Base-by-base conservation (phyloP, 2,888 invertebrate species). In the Leucoma salicis region DNA sequence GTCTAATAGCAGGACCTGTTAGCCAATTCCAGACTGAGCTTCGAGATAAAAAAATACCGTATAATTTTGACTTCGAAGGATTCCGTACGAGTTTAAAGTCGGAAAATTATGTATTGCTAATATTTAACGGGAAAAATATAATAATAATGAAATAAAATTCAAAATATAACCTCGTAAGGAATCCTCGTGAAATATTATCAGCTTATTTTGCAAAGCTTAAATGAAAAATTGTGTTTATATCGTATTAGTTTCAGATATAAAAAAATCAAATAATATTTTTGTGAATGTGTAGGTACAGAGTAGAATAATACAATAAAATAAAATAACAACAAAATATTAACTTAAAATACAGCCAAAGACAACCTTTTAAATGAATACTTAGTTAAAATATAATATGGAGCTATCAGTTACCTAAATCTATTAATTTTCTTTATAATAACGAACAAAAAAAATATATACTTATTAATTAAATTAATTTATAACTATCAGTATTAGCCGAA, bases 1-100 rank as follows among this genome's bases (percentile, higher is more conserved):
- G 73, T 89, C 89, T 86, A 89, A 88, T 73, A 89, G 79, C 81
- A 89, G 87, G 79, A 89, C 89, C 88, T 88, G 89, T 79, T 69
- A 83, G 81, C 86, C 87, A 89, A 88, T 85, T 68, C 57, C 62
- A 69, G 54, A 69, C 70, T 78, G 63, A 74, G 67, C 60, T 53
- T 64, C 49, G 40, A 48, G 11, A 46, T 28, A 46, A 40, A 35
- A 34, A 13, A 13, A 1, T n/a, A n/a, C 12, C 25, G 25, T 13
- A 11, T 40, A 34, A 33, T 40, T 40, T 40, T 15, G 24, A 4
- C 24, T 18, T 25, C 8, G 27, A 29, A 32, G 32, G 35, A 36
- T 33, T 13, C 15, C 43, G 31, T 35, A 16, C 33, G 18, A 43
- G 18, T 21, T 42, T 12, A n/a, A 29, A 37, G 11, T 4, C 4